Evolutionary conservation across 2,113 vertebrate species (phyloP).

Genomic region (Sebastes schlegelii): DNA sequence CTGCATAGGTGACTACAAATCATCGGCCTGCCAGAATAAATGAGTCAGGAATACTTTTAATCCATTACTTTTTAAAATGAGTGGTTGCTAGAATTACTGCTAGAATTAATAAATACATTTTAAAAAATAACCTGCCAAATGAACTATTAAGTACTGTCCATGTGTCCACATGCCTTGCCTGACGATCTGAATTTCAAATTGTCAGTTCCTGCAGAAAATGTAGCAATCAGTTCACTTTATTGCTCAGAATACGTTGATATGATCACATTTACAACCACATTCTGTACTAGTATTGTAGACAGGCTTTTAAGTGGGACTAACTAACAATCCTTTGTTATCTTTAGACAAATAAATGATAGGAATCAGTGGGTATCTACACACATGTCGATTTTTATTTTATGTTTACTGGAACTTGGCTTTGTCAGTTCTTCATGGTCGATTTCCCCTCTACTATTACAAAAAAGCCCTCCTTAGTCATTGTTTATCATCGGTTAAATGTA

Average conservation of each 20-base stretch:
- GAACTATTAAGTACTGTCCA: neutral
- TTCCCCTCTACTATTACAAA: neutral
- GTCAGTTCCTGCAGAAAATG: neutral
- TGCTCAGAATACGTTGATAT: neutral
- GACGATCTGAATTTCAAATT: slow-evolving; percentile 20
- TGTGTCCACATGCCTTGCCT: neutral
- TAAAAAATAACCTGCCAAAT: slow-evolving; percentile 39
- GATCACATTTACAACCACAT: neutral
- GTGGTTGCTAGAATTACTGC: neutral
- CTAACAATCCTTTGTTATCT: neutral
- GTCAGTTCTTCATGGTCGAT: neutral
- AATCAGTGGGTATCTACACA: neutral
- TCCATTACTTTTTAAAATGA: neutral
- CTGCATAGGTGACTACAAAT: neutral
- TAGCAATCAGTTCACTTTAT: neutral
- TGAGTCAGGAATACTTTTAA: slow-evolving; percentile 26
- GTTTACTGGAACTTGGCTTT: neutral
- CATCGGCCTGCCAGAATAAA: neutral
- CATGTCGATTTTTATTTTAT: neutral
- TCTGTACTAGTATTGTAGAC: neutral
- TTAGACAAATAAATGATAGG: neutral
- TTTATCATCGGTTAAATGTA: neutral
- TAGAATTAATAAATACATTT: slow-evolving; percentile 13
- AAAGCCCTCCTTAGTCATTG: neutral
- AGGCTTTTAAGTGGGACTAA: neutral